Evolutionary conservation across 1,140 invertebrate genomes (phyloP).

Genomic region (Platyscapa corneri): DNA sequence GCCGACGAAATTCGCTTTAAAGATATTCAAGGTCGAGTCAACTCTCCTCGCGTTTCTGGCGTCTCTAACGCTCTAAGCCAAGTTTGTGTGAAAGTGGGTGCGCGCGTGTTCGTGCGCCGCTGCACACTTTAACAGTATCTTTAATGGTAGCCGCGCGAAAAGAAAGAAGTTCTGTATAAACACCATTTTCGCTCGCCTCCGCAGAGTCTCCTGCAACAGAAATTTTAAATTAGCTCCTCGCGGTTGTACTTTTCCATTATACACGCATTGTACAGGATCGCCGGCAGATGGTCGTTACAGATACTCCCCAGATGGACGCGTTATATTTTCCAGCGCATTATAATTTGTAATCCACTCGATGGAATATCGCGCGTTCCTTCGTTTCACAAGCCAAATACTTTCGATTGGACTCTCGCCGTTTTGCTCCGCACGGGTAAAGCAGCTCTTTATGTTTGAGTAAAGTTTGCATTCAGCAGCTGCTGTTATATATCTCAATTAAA

Average conservation of each 20-base stretch:
- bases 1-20: slow-evolving; percentile 12
- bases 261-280: neutral
- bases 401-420: neutral
- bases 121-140: neutral
- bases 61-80: neutral
- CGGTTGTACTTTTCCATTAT: neutral
- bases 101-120: neutral
- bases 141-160: neutral
- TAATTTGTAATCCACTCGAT: neutral
- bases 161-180: neutral
- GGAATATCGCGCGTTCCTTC: neutral
- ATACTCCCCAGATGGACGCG: neutral
- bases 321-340: neutral
- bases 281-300: neutral
- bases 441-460: neutral
- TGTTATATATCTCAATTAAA: neutral
- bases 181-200: neutral
- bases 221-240: neutral
- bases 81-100: neutral
- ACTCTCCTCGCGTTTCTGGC: neutral
- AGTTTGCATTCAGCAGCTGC: neutral
- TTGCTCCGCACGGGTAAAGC: no score
- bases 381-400: neutral
- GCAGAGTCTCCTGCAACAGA: neutral
- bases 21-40: slow-evolving; percentile 25